A percentile compares a stretch with the other conserved stretches of the same genome.
phyloP scores from a whole-genome alignment of 2,113 vertebrate genomes.

The Neotoma lepida region DNA sequence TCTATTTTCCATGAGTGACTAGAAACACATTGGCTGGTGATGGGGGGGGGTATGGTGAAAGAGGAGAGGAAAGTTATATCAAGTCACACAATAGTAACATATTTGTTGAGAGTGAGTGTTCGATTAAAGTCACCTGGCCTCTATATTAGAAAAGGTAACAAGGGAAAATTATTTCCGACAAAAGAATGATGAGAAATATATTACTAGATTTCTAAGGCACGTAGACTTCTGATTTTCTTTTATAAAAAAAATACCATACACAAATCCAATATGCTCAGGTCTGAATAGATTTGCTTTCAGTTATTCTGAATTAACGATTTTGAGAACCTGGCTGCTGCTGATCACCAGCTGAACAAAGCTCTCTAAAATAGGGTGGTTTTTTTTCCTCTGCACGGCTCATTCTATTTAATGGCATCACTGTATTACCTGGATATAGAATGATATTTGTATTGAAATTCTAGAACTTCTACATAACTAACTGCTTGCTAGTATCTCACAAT shows the following conservation, averaged over 20 bases:
- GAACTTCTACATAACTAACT: slow-evolving; percentile 63
- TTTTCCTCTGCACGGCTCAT: slow-evolving; percentile 76
- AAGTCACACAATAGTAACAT: slow-evolving; percentile 26
- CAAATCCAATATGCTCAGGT: slow-evolving; percentile 71
- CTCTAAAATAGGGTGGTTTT: slow-evolving; percentile 71
- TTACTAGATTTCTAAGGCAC: slow-evolving; percentile 49
- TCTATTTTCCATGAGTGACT: slow-evolving; percentile 33
- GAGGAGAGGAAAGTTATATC: not conserved
- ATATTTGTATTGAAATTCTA: slow-evolving; percentile 74
- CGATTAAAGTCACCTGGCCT: not conserved
- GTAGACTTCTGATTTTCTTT: slow-evolving; percentile 63
- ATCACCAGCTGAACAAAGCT: slow-evolving; percentile 78
- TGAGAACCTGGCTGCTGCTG: slow-evolving; percentile 74
- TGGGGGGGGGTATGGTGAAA: not conserved
- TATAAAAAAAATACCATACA: slow-evolving; percentile 54
- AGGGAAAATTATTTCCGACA: slow-evolving; percentile 5
- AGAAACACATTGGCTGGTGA: not conserved
- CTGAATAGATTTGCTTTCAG: slow-evolving; percentile 75
- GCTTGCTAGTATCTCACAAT: slow-evolving; percentile 72
- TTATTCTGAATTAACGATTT: slow-evolving; percentile 77
- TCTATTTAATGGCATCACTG: slow-evolving; percentile 69
- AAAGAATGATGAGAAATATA: slow-evolving; percentile 49
- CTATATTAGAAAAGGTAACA: slow-evolving; percentile 48
- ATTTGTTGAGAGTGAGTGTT: slow-evolving; percentile 38
- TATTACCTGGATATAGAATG: slow-evolving; percentile 70